Evolutionary conservation across 2,797 vertebrate genomes (phyloP).

Genomic region (Pseudochirops corinnae): DNA sequence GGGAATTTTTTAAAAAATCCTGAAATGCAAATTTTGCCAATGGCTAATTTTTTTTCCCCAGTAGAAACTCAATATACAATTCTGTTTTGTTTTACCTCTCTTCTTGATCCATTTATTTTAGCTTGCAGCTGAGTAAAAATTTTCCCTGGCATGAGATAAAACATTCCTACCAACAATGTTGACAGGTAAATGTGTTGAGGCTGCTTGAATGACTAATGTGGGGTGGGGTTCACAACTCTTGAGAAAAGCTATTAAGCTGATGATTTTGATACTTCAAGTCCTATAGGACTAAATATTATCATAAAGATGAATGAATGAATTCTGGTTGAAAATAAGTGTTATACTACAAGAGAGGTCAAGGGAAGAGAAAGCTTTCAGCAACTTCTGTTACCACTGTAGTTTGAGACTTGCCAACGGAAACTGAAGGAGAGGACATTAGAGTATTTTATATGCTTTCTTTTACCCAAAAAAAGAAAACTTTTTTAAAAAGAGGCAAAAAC

Average conservation of each 20-base stretch:
- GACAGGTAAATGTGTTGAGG: background rate
- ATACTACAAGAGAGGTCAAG: background rate
- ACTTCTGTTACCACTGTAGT: background rate
- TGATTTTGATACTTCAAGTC: background rate
- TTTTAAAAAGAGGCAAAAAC: background rate
- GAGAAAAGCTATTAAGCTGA: background rate
- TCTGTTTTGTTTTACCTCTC: slow-evolving; percentile 22
- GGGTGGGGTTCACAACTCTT: background rate
- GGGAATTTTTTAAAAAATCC: background rate
- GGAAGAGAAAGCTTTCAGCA: background rate
- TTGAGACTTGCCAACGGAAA: background rate
- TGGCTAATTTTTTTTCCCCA: slow-evolving; percentile 1
- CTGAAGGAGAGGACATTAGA: background rate
- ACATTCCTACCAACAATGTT: background rate
- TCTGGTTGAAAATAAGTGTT: background rate
- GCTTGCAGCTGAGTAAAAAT: slow-evolving; percentile 14
- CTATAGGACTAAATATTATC: background rate
- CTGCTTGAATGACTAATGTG: background rate
- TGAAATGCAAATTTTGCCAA: slow-evolving; percentile 15
- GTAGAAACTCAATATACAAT: slow-evolving; percentile 6
- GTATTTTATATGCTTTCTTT: background rate
- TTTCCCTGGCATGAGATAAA: slow-evolving; percentile 25
- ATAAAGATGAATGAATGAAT: background rate
- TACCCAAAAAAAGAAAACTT: background rate
- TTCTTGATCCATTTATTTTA: slow-evolving; percentile 18